Evolutionary conservation across 1,140 invertebrate species (phyloP), one percentile per base, ranked within the genome.

Genomic region (Heliconius himera): DNA sequence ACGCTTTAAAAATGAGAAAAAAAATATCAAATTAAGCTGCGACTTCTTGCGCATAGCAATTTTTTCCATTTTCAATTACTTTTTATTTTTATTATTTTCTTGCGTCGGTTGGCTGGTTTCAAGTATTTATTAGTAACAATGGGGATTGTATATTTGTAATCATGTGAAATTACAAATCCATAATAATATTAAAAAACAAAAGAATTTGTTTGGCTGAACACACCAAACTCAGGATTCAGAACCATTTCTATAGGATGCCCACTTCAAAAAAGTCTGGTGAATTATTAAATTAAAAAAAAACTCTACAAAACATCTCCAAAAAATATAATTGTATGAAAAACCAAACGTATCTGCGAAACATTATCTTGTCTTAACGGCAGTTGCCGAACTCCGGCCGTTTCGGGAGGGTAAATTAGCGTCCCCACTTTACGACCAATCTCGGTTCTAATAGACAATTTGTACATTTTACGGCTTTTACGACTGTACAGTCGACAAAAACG

Each of bases 351-450:
- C n/a, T 56, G n/a, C n/a, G n/a, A 75, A 60, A 66, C 74, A 75
- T 75, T 75, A 74, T 74, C 51, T 56, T 54, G 74, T 75, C n/a
- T 41, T 66, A 75, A 66, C 74, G 33, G 29, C 29, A 66, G 33
- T 36, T 75, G 74, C 1, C 54, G 20, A 75, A 75, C 54, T 75
- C 33, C 56, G 54, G 33, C 54, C 74, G 38, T 75, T 75, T 22
- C 54, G 54, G 11, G 18, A 77, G 33, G 38, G 46, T 70, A 74
- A 82, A 84, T 84, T 84, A 79, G 26, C 77, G 75, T 79, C 79
- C 73, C 74, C 51, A 70, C 51, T 82, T 82, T 79, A 82, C 78
- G 74, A 80, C 54, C 81, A 84, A 84, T 81, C 76, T 73, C 70
- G 70, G 70, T 38, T 36, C 70, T 79, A 82, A 82, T 82, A 70